Percentiles rank a stretch among this genome's conserved stretches.
phyloP scores from a whole-genome alignment of 2,888 invertebrate species.

The Dusona sp. region DNA sequence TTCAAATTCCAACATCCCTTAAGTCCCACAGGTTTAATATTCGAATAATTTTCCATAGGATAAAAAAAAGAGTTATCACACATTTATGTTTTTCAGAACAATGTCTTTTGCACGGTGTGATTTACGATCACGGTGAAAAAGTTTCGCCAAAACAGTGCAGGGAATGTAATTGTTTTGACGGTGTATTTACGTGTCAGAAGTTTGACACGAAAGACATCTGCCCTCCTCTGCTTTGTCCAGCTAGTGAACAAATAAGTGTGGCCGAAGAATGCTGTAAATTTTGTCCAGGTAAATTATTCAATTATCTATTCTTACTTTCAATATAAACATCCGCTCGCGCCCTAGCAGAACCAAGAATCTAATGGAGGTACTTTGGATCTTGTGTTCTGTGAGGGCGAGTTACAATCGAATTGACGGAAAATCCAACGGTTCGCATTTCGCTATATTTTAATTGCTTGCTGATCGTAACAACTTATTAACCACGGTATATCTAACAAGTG shows the following conservation, averaged over 20 bases:
- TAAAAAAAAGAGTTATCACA: background rate
- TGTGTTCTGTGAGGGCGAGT: too few species aligned
- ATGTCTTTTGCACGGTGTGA: slow-evolving; percentile 88
- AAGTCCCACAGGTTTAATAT: background rate
- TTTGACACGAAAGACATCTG: slow-evolving; percentile 91
- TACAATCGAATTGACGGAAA: too few species aligned
- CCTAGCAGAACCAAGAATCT: too few species aligned
- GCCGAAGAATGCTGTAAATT: slow-evolving; percentile 96
- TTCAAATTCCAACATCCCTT: background rate
- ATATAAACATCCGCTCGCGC: too few species aligned
- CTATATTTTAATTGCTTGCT: background rate
- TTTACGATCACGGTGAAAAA: slow-evolving; percentile 93
- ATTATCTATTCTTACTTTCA: background rate
- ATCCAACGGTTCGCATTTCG: background rate
- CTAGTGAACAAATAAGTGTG: slow-evolving; percentile 91
- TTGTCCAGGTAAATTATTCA: slow-evolving; percentile 89
- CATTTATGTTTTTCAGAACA: slow-evolving; percentile 86
- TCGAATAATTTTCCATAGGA: background rate
- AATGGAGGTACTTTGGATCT: too few species aligned
- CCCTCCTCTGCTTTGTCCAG: slow-evolving; percentile 91
- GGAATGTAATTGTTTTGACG: slow-evolving; percentile 93
- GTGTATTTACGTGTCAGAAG: slow-evolving; percentile 91
- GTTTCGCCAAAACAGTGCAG: slow-evolving; percentile 91
- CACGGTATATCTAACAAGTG: background rate
- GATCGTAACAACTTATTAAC: background rate